These are phyloP conservation scores for Pygocentrus nattereri DNA, from an alignment of 2,797 vertebrate species.

Conservation along the genomic window DNA sequence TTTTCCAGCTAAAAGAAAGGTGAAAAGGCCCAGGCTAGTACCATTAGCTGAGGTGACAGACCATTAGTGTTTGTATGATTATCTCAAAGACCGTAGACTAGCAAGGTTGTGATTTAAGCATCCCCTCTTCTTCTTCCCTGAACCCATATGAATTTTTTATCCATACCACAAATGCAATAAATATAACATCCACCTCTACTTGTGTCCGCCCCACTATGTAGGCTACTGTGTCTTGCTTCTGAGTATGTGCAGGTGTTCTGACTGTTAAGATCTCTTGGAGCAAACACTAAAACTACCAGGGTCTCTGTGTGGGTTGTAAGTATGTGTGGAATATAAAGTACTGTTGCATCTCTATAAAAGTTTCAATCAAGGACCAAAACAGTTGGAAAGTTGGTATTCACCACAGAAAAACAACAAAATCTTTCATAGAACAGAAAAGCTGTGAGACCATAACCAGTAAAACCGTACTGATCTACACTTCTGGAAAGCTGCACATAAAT, in stretches of 20 bases:
- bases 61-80: too few species aligned
- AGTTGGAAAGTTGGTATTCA: not conserved
- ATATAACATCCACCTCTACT: conserved; percentile 2
- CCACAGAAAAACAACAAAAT: not conserved
- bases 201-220: conserved; percentile 1
- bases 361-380: not conserved
- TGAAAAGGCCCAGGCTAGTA: too few species aligned
- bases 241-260: not conserved
- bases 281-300: not conserved
- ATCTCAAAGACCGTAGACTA: too few species aligned
- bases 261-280: conserved; percentile 23
- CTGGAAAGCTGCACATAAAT: too few species aligned
- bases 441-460: not conserved
- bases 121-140: not conserved
- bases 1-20: too few species aligned
- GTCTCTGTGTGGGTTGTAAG: not conserved
- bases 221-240: conserved; percentile 5
- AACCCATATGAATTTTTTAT: not conserved
- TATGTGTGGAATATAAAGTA: not conserved
- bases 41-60: too few species aligned
- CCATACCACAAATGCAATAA: not conserved
- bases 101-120: not conserved
- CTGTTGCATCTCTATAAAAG: not conserved
- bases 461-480: too few species aligned
- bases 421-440: not conserved